Evolutionary conservation across 2,888 invertebrate genomes (phyloP).

Genomic region (Siphonodentalium dalli): DNA sequence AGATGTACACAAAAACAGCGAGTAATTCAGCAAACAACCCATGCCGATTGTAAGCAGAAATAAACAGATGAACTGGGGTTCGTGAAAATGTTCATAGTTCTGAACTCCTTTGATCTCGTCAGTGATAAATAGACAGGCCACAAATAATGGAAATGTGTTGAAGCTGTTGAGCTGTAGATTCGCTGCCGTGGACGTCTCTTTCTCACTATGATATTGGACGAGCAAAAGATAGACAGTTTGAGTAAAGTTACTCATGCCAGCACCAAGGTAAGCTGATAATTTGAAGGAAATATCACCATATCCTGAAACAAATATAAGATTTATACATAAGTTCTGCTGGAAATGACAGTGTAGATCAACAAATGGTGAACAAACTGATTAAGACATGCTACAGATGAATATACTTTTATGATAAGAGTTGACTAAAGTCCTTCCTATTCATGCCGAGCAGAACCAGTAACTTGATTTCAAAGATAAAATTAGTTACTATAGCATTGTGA

Average conservation of each 20-base stretch:
- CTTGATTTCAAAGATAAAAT: too few species aligned
- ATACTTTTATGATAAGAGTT: too few species aligned
- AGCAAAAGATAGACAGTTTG: slow-evolving; percentile 66
- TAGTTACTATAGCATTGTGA: too few species aligned
- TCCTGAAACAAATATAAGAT: slow-evolving; percentile 48
- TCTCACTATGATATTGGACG: slow-evolving; percentile 61
- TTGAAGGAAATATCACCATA: slow-evolving; percentile 65
- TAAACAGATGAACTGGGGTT: slow-evolving; percentile 49
- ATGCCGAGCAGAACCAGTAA: too few species aligned
- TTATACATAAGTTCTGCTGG: too few species aligned
- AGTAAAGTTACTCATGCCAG: slow-evolving; percentile 63
- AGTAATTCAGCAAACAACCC: slow-evolving; percentile 65
- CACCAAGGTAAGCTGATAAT: slow-evolving; percentile 61
- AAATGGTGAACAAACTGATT: too few species aligned
- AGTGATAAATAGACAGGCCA: slow-evolving; percentile 39
- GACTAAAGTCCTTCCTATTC: too few species aligned
- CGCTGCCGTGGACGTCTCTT: slow-evolving; percentile 57
- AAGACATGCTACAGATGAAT: too few species aligned
- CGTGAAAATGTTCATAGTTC: slow-evolving; percentile 25
- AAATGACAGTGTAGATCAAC: too few species aligned
- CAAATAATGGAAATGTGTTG: slow-evolving; percentile 63
- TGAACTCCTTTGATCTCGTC: slow-evolving; percentile 43
- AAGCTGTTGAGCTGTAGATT: slow-evolving; percentile 64
- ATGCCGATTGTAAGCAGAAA: slow-evolving; percentile 54
- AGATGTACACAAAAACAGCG: slow-evolving; percentile 66